Percentiles rank a stretch among this genome's conserved stretches.
phyloP scores from a whole-genome alignment of 2,888 invertebrate species.

The Drosophila lutescens region DNA sequence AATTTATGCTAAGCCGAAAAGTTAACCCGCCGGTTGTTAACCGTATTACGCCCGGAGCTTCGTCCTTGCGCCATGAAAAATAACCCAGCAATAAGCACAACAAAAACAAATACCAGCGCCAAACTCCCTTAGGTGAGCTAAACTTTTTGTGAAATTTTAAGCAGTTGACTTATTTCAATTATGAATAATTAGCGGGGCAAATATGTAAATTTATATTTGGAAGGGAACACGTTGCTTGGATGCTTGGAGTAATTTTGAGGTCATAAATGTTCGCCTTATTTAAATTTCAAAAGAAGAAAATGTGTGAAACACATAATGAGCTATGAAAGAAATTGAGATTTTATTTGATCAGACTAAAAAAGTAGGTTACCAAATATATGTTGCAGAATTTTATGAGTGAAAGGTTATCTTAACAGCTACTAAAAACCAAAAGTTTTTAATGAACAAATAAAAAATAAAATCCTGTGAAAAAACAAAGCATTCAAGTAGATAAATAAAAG shows the following conservation, averaged over 20 bases:
- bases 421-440: neutral
- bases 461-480: neutral
- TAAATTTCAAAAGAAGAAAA: neutral
- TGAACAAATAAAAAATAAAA: neutral
- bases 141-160: constrained; percentile 46
- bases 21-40: constrained; percentile 61
- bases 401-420: neutral
- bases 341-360: neutral
- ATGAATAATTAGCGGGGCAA: constrained; percentile 47
- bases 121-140: constrained; percentile 27
- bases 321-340: neutral
- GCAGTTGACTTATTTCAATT: constrained; percentile 53
- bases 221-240: neutral
- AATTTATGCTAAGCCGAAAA: constrained; percentile 75
- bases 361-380: too few species aligned
- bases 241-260: neutral
- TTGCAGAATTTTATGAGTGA: too few species aligned
- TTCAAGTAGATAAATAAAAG: neutral
- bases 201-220: constrained; percentile 2
- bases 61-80: constrained; percentile 30
- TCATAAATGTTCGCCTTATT: neutral
- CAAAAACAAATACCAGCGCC: constrained; percentile 14
- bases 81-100: constrained; percentile 23
- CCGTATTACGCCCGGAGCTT: constrained; percentile 51
- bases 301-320: neutral